These are phyloP conservation scores for Argentina silus DNA, from an alignment of 2,797 vertebrate species.

Conservation along the genomic window DNA sequence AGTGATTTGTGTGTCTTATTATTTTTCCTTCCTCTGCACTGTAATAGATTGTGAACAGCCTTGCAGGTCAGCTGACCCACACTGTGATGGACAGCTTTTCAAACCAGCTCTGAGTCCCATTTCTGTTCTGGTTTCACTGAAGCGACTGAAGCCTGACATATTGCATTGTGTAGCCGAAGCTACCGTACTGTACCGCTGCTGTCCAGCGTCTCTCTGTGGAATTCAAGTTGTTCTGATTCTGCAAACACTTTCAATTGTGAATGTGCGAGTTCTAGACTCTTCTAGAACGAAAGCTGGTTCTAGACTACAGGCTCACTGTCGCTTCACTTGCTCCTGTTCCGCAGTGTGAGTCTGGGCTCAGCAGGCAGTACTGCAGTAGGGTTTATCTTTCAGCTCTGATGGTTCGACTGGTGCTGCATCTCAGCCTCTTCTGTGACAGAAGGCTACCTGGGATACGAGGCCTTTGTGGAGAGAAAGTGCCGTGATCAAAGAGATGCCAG, in stretches of 20 bases:
- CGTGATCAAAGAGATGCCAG: neutral
- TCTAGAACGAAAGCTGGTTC: no score
- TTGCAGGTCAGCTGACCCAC: slow-evolving; percentile 25
- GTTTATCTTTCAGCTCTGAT: neutral
- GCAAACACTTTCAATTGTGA: no score
- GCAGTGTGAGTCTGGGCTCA: no score
- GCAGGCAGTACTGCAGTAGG: neutral
- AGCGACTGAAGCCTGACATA: slow-evolving; percentile 16
- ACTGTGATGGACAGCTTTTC: slow-evolving; percentile 11
- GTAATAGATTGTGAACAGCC: slow-evolving; percentile 22
- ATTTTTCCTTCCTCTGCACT: slow-evolving; percentile 12
- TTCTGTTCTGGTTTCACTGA: neutral
- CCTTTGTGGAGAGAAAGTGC: neutral
- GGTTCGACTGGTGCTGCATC: neutral
- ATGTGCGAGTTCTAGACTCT: no score
- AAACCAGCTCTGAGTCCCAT: slow-evolving; percentile 17
- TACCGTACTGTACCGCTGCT: neutral
- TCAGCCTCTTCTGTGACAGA: no score
- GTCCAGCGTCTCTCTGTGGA: no score
- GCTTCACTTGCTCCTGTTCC: no score
- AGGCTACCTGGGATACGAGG: neutral
- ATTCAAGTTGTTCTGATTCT: no score
- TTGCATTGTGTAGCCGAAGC: neutral
- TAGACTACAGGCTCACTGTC: no score
- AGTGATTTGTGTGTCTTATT: slow-evolving; percentile 28